Evolutionary conservation across 2,888 invertebrate species (phyloP).

Genomic region (Agonopterix alstromeriana): DNA sequence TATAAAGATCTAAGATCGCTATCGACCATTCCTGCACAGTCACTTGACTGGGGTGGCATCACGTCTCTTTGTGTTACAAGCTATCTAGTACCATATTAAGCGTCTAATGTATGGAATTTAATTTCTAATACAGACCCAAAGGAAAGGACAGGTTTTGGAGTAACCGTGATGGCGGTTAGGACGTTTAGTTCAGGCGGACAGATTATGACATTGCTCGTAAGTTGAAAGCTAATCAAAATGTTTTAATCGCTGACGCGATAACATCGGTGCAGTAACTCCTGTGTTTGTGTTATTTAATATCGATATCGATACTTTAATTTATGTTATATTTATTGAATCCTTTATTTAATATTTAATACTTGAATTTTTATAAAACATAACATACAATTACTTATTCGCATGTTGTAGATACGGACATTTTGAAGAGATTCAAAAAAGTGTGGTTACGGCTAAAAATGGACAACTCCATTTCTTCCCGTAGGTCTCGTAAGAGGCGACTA

Average conservation of each 20-base stretch:
- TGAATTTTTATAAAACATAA: too few relatives aligned
- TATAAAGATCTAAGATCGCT: constrained; percentile 63
- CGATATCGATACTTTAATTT: constrained; percentile 17
- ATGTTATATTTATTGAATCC: too few relatives aligned
- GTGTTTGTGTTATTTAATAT: constrained; percentile 8
- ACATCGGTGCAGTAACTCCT: constrained; percentile 48
- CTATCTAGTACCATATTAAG: constrained; percentile 67
- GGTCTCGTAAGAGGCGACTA: too few relatives aligned
- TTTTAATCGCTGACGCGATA: constrained; percentile 75
- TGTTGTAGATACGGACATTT: too few relatives aligned
- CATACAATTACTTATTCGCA: too few relatives aligned
- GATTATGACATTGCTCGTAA: constrained; percentile 71
- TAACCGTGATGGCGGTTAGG: constrained; percentile 55
- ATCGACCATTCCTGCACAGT: constrained; percentile 71
- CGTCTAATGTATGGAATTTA: constrained; percentile 71
- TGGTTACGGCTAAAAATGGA: too few relatives aligned
- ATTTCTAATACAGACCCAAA: constrained; percentile 52
- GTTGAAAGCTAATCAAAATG: constrained; percentile 77
- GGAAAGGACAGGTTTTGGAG: constrained; percentile 50
- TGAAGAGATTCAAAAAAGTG: too few relatives aligned
- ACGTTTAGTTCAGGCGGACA: constrained; percentile 51
- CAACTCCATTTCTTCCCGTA: too few relatives aligned
- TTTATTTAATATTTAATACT: too few relatives aligned
- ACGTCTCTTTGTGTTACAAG: constrained; percentile 65
- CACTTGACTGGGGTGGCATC: constrained; percentile 73